A percentile compares a stretch with the other conserved stretches of the same genome.
These are phyloP conservation scores for Microtus montanus DNA, from an alignment of 2,113 vertebrate species.

Conservation along the genomic window DNA sequence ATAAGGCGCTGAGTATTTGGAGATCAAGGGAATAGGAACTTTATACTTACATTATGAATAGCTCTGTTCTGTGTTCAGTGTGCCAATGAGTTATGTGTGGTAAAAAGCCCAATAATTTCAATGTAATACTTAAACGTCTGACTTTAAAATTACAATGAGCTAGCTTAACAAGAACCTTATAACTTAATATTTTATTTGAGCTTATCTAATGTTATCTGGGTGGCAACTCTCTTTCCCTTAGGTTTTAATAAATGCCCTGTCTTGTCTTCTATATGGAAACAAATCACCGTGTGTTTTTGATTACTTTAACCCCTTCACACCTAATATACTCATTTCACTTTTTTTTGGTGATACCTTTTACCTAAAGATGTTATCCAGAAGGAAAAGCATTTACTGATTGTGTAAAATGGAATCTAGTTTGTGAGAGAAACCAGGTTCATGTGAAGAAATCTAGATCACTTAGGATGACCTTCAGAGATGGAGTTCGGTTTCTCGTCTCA, in stretches of 20 bases:
- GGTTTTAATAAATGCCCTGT: constrained; percentile 66
- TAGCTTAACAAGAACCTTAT: constrained; percentile 47
- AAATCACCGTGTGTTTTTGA: constrained; percentile 59
- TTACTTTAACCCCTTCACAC: constrained; percentile 64
- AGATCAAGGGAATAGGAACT: constrained; percentile 26
- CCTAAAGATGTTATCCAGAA: constrained; percentile 58
- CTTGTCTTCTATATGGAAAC: constrained; percentile 68
- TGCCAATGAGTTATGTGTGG: background rate
- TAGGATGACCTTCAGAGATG: constrained; percentile 55
- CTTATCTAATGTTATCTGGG: constrained; percentile 45
- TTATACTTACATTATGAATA: constrained; percentile 26
- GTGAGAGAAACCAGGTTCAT: constrained; percentile 39
- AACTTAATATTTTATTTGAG: constrained; percentile 61
- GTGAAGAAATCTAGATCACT: constrained; percentile 47
- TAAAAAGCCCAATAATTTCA: background rate
- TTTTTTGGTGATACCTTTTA: constrained; percentile 45
- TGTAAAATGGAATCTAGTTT: constrained; percentile 53
- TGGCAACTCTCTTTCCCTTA: constrained; percentile 31
- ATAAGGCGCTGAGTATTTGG: constrained; percentile 63
- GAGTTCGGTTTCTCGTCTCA: constrained; percentile 8
- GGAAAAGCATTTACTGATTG: constrained; percentile 50
- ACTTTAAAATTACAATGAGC: constrained; percentile 60
- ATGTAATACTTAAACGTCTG: constrained; percentile 57
- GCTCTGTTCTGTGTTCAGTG: constrained; percentile 49
- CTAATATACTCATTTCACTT: constrained; percentile 29